Base-by-base conservation (phyloP, 2,888 invertebrate species). In the Standfussiana lucernea region DNA sequence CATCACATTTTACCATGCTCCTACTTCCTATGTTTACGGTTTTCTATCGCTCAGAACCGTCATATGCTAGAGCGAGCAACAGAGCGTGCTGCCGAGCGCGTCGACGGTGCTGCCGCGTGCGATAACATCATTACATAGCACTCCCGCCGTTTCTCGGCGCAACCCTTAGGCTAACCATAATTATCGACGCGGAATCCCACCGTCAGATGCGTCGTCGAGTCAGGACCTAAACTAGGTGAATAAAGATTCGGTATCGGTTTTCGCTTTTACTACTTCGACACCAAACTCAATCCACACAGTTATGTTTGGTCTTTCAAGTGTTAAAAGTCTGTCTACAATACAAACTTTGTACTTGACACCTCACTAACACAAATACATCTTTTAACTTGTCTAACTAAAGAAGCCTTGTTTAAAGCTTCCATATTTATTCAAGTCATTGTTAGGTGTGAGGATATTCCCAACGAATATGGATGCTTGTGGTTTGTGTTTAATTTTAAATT, bases 341-440 rank as follows among this genome's bases (percentile, higher is more conserved):
- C 59, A 61, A 75, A 82, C 2, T 37, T 45, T 18, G 66, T 61
- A 42, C 47, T 65, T 64, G 11, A 47, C 64, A 78, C 65, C 42
- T 62, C 21, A 28, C 8, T 2, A 28, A n/a, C 18, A 71, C 67
- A 72, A 71, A 80, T 45, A 35, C 10, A 24, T 61, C 18, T 69
- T 61, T 56, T 6, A 24, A 32, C 28, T 53, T 72, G 11, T 32
- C 47, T 79, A 47, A 24, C 15, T 80, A 32, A 61, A 11, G 37
- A 65, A 65, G 47, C 56, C 37, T 50, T 72, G 50, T 71, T 72
- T 73, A n/a, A 40, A 45, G 45, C 53, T 56, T 66, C 68, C 56
- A 53, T 77, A 56, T 73, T 71, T 61, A 64, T 40, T 53, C 35
- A 32, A n/a, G 37, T 59, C 35, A 56, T 66, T 75, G 53, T 82